Evolutionary conservation across 2,888 invertebrate species (phyloP), one percentile per base, ranked within the genome.

Genomic region (Ennomos erosarius): DNA sequence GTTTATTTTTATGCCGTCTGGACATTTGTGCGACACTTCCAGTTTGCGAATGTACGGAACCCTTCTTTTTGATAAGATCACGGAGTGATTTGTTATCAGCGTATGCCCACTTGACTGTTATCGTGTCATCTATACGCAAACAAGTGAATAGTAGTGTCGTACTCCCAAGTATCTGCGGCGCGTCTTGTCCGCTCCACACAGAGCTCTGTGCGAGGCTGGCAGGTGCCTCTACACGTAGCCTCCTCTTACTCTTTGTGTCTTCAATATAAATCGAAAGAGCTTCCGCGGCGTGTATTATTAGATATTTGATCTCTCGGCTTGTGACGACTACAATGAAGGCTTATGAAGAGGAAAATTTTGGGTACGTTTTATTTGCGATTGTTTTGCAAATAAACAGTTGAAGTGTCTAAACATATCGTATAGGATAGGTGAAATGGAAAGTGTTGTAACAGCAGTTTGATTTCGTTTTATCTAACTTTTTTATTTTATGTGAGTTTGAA

Each of bases 31-130:
- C 1, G n/a, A 43, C n/a, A 34, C 10, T 45, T 11, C 10, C 46
- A 26, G 6, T 6, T 6, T 26, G 26, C 33, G 13, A 26, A 39
- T 12, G 39, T 40, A 39, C 50, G 26, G 40, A 56, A 56, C 45
- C 36, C 12, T 46, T 26, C 10, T 40, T 33, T 42, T 39, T 35
- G 45, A 50, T 39, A 45, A 50, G 44, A 39, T 55, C 43, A 38
- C 47, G 10, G 54, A 48, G 45, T 42, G 26, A 48, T 16, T 37
- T 12, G 55, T 37, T 10, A 40, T 42, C 54, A 52, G 43, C 37
- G 16, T 11, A 57, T 59, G 69, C 61, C 64, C 72, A 72, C 68
- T 72, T 48, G 57, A 66, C 64, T 43, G 34, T 52, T 58, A 58
- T 59, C 55, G 48, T 47, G 56, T 47, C 47, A 58, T 37, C 55